A percentile compares a stretch with the other conserved stretches of the same genome.
These are phyloP conservation scores for Emberiza fucata DNA, from an alignment of 2,113 vertebrate genomes.

Conservation along the genomic window DNA sequence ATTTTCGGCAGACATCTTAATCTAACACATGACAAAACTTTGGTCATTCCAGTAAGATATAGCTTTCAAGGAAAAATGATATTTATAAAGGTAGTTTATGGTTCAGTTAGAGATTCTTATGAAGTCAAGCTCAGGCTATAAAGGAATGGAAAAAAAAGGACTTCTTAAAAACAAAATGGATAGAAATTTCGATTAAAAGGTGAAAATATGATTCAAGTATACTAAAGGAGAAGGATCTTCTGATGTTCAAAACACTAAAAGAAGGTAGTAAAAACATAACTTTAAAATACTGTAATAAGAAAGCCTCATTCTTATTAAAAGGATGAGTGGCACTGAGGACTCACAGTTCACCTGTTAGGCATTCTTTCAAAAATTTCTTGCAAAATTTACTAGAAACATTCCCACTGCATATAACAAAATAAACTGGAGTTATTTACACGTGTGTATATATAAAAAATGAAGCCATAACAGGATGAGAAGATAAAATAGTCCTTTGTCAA, in stretches of 20 bases:
- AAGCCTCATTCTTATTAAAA: neutral
- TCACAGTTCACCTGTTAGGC: neutral
- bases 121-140: conserved; percentile 16
- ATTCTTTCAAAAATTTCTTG: neutral
- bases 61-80: conserved; percentile 61
- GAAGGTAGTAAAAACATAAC: neutral
- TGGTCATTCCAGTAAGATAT: conserved; percentile 57
- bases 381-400: neutral
- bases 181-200: neutral
- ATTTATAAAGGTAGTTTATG: conserved; percentile 66
- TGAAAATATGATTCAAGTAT: neutral
- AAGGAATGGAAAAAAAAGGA: neutral
- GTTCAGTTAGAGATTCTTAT: conserved; percentile 49
- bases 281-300: neutral
- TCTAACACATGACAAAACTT: conserved; percentile 70
- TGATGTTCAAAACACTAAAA: neutral
- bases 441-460: neutral
- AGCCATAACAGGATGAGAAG: neutral
- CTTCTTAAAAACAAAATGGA: neutral
- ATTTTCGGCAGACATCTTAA: conserved; percentile 71
- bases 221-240: neutral
- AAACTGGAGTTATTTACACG: fast-evolving
- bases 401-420: neutral
- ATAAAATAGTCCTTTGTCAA: neutral
- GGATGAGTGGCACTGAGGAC: neutral